phyloP scores from a whole-genome alignment of 2,113 vertebrate species.

The Lates calcarifer region DNA sequence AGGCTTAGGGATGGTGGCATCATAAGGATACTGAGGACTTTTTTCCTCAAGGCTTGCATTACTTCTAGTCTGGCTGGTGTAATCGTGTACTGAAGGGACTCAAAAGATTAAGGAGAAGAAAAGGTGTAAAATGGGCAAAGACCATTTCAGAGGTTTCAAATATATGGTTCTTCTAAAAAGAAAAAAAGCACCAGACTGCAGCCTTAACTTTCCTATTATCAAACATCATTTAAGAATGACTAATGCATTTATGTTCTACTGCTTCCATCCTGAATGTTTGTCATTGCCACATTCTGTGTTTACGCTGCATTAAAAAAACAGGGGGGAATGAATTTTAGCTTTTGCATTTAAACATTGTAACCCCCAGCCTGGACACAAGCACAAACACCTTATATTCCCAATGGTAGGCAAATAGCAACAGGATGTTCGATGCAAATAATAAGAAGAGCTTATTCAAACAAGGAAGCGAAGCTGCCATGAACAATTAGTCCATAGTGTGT shows the following conservation, averaged over 20 bases:
- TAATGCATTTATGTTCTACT: background rate
- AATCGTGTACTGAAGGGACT: background rate
- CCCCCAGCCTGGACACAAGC: background rate
- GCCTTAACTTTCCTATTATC: background rate
- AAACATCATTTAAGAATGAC: background rate
- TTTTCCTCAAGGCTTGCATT: background rate
- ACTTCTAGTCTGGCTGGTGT: background rate
- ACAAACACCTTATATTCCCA: background rate
- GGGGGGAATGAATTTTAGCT: background rate
- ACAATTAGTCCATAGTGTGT: conserved; percentile 46
- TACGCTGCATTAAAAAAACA: background rate
- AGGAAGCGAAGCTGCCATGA: conserved; percentile 24
- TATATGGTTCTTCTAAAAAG: background rate
- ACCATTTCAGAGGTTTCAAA: background rate
- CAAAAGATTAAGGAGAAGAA: background rate
- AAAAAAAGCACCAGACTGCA: too few relatives aligned
- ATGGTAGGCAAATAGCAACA: conserved; percentile 45
- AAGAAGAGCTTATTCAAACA: conserved; percentile 49
- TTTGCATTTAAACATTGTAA: background rate
- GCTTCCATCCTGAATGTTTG: background rate
- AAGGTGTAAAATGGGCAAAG: too few relatives aligned
- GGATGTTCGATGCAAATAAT: conserved; percentile 55
- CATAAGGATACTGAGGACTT: background rate
- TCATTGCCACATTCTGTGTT: background rate
- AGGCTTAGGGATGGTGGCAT: background rate